Base-by-base conservation (phyloP, 2,888 invertebrate genomes). In the Cacoxenus indagator region DNA sequence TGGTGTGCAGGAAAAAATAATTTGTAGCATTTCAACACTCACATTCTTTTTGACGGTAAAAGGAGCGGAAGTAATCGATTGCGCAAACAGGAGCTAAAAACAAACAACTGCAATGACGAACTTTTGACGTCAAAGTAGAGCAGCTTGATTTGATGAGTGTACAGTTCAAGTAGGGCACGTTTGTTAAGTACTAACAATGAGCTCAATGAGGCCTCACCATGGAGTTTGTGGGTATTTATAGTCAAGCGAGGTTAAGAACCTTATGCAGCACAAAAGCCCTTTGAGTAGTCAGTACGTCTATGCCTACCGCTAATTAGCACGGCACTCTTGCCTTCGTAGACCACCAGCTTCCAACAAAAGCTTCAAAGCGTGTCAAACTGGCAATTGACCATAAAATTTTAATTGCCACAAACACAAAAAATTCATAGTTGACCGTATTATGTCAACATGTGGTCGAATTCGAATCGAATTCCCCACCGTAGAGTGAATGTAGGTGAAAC, bases 341-440 rank as follows among this genome's bases (percentile, higher is more conserved):
- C 22, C 8, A 19, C 19, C 51, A 51, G 51, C 51, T 51, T 19
- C 6, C 48, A 48, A 19, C 48, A 22, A 24, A 55, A 55, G 14
- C 27, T n/a, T 24, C 27, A 55, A 11, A 51, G 45, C 67, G 48
- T 62, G 61, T 67, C 54, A 70, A 76, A 69, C 65, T n/a, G n/a
- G 64, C 73, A 76, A 73, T 78, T 76, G 76, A 77, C 71, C 78
- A 72, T 69, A 78, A 67, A 68, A 70, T 72, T 77, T 75, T 70
- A 76, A 77, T 77, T 75, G 68, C 72, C 61, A 57, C 68, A 55
- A 73, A 45, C 61, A 59, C 68, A 24, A 61, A 65, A 68, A 51
- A 45, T 43, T 64, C 48, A 24, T 22, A 24, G 26, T 5, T 37
- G 37, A 8, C 14, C 37, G 8, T 59, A 31, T 59, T 59, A 59